Evolutionary conservation across 2,888 invertebrate species (phyloP).

Genomic region (Adineta ricciae): DNA sequence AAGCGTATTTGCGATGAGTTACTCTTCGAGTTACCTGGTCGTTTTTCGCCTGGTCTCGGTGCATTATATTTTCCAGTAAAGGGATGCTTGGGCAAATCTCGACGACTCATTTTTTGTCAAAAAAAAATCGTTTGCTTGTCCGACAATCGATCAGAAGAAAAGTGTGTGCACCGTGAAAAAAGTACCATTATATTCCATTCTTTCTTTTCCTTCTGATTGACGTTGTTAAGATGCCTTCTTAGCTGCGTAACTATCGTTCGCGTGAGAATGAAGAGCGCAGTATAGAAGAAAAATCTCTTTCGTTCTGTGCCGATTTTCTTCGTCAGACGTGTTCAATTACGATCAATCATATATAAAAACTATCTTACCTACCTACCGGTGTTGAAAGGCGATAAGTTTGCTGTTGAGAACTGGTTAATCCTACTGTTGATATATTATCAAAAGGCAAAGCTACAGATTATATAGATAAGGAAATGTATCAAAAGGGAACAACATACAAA

Average conservation of each 20-base stretch:
- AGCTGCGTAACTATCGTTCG: background rate
- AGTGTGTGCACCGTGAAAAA: background rate
- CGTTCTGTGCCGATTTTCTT: background rate
- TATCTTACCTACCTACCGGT: background rate
- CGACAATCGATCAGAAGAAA: background rate
- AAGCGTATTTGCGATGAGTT: background rate
- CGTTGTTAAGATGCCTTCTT: constrained; percentile 2
- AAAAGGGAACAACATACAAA: background rate
- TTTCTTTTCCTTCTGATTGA: background rate
- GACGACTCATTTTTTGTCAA: background rate
- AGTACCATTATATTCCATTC: background rate
- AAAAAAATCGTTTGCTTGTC: background rate
- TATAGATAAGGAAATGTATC: background rate
- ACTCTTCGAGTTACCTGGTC: background rate
- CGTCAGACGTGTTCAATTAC: background rate
- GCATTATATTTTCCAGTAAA: background rate
- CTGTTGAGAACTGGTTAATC: background rate
- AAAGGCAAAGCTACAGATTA: background rate
- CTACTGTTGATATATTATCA: background rate
- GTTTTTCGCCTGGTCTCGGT: constrained; percentile 6
- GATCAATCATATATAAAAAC: background rate
- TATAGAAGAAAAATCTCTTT: background rate
- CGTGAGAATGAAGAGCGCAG: background rate
- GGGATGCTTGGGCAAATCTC: background rate
- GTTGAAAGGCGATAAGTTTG: background rate